phyloP scores from a whole-genome alignment of 1,140 invertebrate genomes.

The Drosophila eugracilis region DNA sequence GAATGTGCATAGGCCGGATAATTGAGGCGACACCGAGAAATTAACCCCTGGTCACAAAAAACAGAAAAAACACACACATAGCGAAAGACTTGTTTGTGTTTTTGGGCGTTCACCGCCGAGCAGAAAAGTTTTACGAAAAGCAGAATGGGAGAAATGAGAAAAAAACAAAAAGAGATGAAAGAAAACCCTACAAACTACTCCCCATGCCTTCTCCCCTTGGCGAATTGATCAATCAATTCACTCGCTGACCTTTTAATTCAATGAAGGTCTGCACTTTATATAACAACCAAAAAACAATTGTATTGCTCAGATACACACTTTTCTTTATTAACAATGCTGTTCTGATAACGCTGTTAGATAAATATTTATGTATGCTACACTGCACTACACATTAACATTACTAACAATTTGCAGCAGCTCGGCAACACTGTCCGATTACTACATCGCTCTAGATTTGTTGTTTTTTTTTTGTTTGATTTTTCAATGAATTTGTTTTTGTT shows the following conservation, averaged over 20 bases:
- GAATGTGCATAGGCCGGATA: constrained; percentile 14
- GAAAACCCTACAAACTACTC: constrained; percentile 29
- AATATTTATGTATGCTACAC: constrained; percentile 13
- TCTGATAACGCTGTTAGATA: constrained; percentile 38
- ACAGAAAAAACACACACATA: constrained; percentile 1
- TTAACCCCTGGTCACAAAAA: constrained; percentile 41
- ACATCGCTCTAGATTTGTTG: constrained; percentile 48
- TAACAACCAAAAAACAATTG: constrained; percentile 26
- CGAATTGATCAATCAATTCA: constrained; percentile 69
- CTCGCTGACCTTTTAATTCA: constrained; percentile 62
- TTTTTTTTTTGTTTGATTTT: constrained; percentile 15
- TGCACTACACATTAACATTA: background rate
- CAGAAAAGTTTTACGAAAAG: constrained; percentile 49
- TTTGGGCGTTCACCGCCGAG: constrained; percentile 47
- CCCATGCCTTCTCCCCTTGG: background rate
- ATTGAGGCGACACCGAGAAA: constrained; percentile 44
- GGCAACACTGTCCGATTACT: constrained; percentile 69
- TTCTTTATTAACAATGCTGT: constrained; percentile 7
- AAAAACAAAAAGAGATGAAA: constrained; percentile 13
- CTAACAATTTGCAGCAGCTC: constrained; percentile 13
- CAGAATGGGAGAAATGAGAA: constrained; percentile 29
- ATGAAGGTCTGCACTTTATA: constrained; percentile 51
- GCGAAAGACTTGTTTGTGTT: constrained; percentile 36
- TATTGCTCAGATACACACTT: background rate
- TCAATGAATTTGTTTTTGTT: constrained; percentile 63